phyloP scores from a whole-genome alignment of 2,888 invertebrate genomes.

The Dusona sp. region DNA sequence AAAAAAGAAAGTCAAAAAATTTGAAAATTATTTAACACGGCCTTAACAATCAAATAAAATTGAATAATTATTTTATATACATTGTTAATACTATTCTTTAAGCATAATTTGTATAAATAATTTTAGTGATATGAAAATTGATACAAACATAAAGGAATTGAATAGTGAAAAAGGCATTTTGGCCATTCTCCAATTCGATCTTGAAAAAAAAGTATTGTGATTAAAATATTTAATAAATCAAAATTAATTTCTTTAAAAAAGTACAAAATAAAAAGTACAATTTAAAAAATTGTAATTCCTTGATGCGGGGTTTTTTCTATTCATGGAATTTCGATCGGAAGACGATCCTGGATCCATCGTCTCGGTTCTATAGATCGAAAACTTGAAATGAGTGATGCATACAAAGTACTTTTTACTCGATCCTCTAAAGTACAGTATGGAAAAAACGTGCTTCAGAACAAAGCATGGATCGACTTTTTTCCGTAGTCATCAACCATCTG shows the following conservation, averaged over 20 bases:
- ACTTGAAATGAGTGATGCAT: conserved; percentile 48
- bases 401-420: conserved; percentile 43
- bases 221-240: not conserved
- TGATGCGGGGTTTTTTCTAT: not conserved
- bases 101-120: too few relatives aligned
- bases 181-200: not conserved
- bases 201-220: not conserved
- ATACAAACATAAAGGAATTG: not conserved
- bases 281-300: not conserved
- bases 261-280: too few relatives aligned
- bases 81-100: too few relatives aligned
- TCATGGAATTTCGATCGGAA: conserved; percentile 23
- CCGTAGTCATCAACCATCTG: not conserved
- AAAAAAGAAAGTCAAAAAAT: too few relatives aligned
- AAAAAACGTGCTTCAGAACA: conserved; percentile 58
- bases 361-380: not conserved
- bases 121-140: too few relatives aligned
- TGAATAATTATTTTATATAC: too few relatives aligned
- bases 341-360: conserved; percentile 15
- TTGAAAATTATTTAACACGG: too few relatives aligned
- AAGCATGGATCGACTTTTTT: conserved; percentile 60
- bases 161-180: not conserved
- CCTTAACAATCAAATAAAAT: too few relatives aligned
- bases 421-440: conserved; percentile 43
- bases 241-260: not conserved